These are phyloP conservation scores for Hemibagrus wyckioides DNA, from an alignment of 2,113 vertebrate genomes.

Conservation along the genomic window DNA sequence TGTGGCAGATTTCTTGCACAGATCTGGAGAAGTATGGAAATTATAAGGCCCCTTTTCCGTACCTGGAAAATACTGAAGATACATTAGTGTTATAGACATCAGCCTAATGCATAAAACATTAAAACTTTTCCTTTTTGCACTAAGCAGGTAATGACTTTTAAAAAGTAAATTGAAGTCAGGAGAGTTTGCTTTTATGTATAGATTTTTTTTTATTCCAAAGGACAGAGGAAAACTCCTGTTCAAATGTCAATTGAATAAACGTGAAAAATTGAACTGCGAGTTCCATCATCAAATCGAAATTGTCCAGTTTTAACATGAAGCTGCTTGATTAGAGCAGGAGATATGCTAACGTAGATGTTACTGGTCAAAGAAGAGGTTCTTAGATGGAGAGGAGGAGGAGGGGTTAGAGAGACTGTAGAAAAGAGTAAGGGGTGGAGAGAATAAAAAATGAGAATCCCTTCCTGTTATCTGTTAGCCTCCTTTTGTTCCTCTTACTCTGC, in stretches of 20 bases:
- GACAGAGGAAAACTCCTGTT: too few relatives aligned
- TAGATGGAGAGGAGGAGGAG: not conserved
- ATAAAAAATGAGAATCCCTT: not conserved
- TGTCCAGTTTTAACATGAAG: not conserved
- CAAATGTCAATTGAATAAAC: not conserved
- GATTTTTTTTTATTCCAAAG: not conserved
- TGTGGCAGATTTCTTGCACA: not conserved
- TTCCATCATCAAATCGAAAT: not conserved
- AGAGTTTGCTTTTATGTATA: not conserved
- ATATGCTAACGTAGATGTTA: not conserved
- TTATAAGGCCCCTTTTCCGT: not conserved
- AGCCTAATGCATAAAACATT: not conserved
- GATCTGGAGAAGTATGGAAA: not conserved
- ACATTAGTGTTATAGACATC: not conserved
- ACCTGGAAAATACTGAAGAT: not conserved
- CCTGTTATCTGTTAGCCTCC: not conserved
- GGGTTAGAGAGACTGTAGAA: not conserved
- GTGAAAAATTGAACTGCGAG: not conserved
- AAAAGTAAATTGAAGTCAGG: not conserved
- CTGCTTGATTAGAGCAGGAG: not conserved
- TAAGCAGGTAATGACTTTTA: not conserved
- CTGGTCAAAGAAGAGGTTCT: not conserved
- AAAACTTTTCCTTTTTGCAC: not conserved
- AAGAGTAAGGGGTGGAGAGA: not conserved
- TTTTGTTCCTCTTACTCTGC: not conserved